Evolutionary conservation across 2,113 vertebrate genomes (phyloP).

Genomic region (Ciconia stormi): DNA sequence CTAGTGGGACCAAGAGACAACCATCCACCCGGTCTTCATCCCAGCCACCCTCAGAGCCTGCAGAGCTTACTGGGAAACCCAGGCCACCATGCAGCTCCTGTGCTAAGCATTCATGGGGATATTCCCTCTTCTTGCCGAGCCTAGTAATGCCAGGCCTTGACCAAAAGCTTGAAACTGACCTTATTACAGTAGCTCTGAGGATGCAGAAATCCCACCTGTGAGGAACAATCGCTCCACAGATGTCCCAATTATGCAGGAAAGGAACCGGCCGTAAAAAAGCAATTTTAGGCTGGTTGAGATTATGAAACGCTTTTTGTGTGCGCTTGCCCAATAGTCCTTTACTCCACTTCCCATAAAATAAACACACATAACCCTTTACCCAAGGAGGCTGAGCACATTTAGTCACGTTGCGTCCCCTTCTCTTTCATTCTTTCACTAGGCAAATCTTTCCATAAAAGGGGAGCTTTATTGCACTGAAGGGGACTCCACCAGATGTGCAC

Average conservation of each 20-base stretch:
- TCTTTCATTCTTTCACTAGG: not conserved
- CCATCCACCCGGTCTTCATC: not conserved
- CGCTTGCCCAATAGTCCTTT: conserved; percentile 47
- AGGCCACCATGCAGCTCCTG: not conserved
- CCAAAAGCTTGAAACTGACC: not conserved
- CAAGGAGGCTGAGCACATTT: conserved; percentile 12
- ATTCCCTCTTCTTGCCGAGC: not conserved
- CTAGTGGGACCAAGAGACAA: not conserved
- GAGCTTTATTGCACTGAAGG: conserved; percentile 33
- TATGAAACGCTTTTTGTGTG: conserved; percentile 60
- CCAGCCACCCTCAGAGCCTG: not conserved
- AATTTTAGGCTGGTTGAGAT: conserved; percentile 47
- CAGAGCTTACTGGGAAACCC: not conserved
- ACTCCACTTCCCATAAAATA: conserved; percentile 59
- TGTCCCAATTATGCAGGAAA: conserved; percentile 58
- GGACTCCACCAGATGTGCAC: conserved; percentile 32
- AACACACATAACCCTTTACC: conserved; percentile 46
- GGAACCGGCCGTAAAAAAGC: conserved; percentile 37
- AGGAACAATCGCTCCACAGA: conserved; percentile 55
- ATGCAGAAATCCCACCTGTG: conserved; percentile 45
- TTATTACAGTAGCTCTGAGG: not conserved
- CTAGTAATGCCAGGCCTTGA: not conserved
- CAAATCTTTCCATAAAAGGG: conserved; percentile 57
- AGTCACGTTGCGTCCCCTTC: conserved; percentile 15
- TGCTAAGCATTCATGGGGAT: not conserved